Percentiles rank a stretch among this genome's conserved stretches.
Conservation (phyloP, 2,797 vertebrate genomes). For the Dromococcyx pavoninus region DNA sequence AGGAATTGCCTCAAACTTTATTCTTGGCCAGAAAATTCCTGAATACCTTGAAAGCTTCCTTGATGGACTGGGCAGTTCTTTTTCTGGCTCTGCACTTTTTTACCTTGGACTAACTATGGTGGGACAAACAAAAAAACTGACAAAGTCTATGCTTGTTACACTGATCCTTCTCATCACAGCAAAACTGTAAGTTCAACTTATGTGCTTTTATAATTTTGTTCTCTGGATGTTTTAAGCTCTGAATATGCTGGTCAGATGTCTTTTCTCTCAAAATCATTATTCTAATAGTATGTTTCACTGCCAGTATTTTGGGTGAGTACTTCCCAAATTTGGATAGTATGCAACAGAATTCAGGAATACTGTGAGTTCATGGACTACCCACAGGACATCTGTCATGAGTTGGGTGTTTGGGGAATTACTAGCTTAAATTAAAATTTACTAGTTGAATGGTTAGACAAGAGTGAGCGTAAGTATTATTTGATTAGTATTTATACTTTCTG, state of each 20-base stretch:
- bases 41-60: constrained; percentile 90
- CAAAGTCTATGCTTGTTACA: constrained; percentile 88
- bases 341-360: background rate
- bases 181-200: constrained; percentile 90
- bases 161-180: constrained; percentile 94
- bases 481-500: background rate
- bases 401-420: background rate
- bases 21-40: constrained; percentile 88
- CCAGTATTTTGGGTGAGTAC: background rate
- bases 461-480: background rate
- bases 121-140: constrained; percentile 90
- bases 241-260: background rate
- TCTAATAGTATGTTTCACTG: background rate
- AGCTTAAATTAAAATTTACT: background rate
- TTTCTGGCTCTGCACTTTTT: constrained; percentile 94
- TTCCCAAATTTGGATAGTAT: background rate
- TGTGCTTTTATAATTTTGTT: background rate
- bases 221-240: background rate
- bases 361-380: background rate
- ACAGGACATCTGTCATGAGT: background rate
- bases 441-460: background rate
- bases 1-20: constrained; percentile 90
- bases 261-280: background rate
- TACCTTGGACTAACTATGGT: constrained; percentile 98
- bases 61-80: constrained; percentile 92